Evolutionary conservation across 2,113 vertebrate genomes (phyloP), one percentile per base, ranked within the genome.

Genomic region (Tylochromis polylepis): DNA sequence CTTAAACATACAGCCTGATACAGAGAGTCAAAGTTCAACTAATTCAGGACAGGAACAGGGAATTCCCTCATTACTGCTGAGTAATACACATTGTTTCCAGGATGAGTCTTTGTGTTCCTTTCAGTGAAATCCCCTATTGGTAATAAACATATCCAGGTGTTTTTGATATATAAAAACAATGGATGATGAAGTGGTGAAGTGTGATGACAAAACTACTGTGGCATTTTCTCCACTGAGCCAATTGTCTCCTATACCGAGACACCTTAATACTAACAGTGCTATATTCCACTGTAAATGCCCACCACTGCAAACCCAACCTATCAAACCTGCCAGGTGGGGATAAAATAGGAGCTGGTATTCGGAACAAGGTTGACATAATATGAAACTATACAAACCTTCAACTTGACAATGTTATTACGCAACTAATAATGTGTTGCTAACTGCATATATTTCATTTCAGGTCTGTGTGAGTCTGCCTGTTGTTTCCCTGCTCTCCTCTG

Each of bases 1-100:
- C 2, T n/a, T 58, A 70, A 41, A 55, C 1, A 60, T 11, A 3
- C 4, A 36, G 10, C 22, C 8, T 78, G 18, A 31, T 0, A 27
- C 31, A 56, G 29, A n/a, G 38, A 51, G 5, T 22, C 16, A 59
- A 82, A 59, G 36, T 38, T 65, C 16, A 2, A 43, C 53, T 36
- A 29, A 62, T 10, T 79, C 31, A 31, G 79, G 16, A 49, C 43
- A 8, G n/a, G 29, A 77, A 18, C 53, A 56, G 57, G 57, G 67
- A 38, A 79, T 55, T 79, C 36, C 60, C 20, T 34, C 70, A 65
- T 72, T 60, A 22, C 55, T 72, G 62, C 56, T 81, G 60, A 49
- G 9, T 46, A 22, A 55, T 2, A 53, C 31, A 8, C 53, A 9
- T 53, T 65, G 60, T 65, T 59, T 82, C 67, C 53, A 82, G 58